Percentiles rank a stretch among this genome's conserved stretches.
Evolutionary conservation across 2,113 vertebrate genomes (phyloP).

Genomic region (Drymodes brunneopygia): DNA sequence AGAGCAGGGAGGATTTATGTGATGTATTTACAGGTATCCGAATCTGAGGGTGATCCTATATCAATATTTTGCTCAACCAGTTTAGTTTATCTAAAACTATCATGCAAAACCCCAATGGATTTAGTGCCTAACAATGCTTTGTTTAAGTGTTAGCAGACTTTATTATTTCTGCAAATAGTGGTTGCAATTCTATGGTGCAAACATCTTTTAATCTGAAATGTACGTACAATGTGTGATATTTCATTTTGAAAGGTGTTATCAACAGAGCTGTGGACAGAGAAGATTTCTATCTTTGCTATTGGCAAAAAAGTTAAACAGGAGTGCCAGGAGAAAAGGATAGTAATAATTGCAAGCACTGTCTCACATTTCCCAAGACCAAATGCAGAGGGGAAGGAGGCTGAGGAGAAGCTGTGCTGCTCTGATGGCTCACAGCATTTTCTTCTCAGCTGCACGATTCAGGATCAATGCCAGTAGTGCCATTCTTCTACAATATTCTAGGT

Average conservation of each 20-base stretch:
- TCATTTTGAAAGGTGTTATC: background rate
- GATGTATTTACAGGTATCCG: background rate
- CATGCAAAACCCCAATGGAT: background rate
- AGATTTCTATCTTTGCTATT: background rate
- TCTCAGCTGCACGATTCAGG: background rate
- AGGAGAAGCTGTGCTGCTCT: background rate
- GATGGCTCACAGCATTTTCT: background rate
- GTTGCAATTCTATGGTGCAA: background rate
- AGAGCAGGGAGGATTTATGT: background rate
- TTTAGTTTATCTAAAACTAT: background rate
- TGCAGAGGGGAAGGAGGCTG: background rate
- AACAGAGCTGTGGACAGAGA: background rate
- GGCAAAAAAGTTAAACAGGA: background rate
- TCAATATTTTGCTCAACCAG: background rate
- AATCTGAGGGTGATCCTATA: background rate
- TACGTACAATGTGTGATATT: background rate
- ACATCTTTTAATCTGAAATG: background rate
- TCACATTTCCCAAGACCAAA: background rate
- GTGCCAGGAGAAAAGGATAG: background rate
- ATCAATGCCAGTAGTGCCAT: background rate
- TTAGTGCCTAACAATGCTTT: background rate
- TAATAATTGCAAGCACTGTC: background rate
- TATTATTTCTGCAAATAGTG: background rate
- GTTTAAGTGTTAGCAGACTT: background rate
- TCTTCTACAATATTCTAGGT: background rate